phyloP scores from a whole-genome alignment of 2,888 invertebrate species.

The Andricus quercusramuli region DNA sequence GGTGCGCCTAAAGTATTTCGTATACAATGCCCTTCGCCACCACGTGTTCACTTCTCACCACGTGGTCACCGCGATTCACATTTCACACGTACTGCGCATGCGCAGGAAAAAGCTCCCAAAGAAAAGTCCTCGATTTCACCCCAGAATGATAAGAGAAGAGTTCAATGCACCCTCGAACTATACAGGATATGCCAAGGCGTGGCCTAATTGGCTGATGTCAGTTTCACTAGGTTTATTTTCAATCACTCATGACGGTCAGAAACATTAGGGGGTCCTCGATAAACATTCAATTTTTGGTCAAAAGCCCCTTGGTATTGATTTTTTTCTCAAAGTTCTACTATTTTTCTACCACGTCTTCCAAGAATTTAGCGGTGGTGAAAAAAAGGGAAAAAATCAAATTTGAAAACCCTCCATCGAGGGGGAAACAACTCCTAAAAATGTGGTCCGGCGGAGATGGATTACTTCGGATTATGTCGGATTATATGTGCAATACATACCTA shows the following conservation, averaged over 20 bases:
- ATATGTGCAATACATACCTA: too few species aligned
- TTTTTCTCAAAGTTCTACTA: background rate
- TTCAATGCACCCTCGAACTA: conserved; percentile 63
- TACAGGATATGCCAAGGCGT: conserved; percentile 62
- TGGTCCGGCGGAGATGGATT: too few species aligned
- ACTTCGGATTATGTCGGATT: too few species aligned
- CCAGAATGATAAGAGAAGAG: conserved; percentile 4
- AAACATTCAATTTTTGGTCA: background rate
- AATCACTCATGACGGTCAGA: background rate
- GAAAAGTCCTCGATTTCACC: conserved; percentile 51
- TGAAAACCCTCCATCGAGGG: too few species aligned
- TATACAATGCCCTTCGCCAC: conserved; percentile 54
- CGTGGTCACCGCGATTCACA: conserved; percentile 59
- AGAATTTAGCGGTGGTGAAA: background rate
- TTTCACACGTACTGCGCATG: conserved; percentile 59
- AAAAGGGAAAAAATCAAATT: too few species aligned
- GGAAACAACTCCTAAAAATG: too few species aligned
- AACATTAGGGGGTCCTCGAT: background rate
- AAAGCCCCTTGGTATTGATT: background rate
- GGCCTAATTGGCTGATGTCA: conserved; percentile 63
- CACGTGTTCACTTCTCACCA: conserved; percentile 70
- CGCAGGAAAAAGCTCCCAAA: conserved; percentile 53
- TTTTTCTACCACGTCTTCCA: background rate
- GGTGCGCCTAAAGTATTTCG: conserved; percentile 49
- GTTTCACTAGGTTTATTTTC: conserved; percentile 10